Base-by-base conservation (phyloP, 2,888 invertebrate species). In the Pediacus dermestoides region DNA sequence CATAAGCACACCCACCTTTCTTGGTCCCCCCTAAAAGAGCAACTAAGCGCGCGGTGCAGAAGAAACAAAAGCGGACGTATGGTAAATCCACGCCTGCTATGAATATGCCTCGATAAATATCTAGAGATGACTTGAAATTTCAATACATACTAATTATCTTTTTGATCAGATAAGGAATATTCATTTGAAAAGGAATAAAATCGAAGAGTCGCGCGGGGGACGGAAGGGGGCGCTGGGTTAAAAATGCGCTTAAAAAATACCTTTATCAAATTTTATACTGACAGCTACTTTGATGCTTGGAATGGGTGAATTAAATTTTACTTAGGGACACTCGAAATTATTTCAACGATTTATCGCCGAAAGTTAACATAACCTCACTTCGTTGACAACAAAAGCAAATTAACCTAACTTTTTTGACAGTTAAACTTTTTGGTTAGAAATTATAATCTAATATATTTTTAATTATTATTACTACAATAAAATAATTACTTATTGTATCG, bases 81-180 rank as follows among this genome's bases (percentile, higher is more conserved):
- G 57, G 55, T 57, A 53, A 47, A 50, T 53, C 48, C 23, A 40
- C 44, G 48, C 49, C 41, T 33, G 55, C 57, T 60, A 61, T 58
- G 59, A 57, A 61, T 58, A 61, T 59, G 58, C 55, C 58, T 63
- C 65, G 64, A 66, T 65, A 64, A 64, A 64, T 64, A 64, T 64
- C 63, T 55, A 43, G 55, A 64, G 65, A 67, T 67, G 67, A 67
- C 67, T 67, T 64, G 67, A 65, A 67, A 61, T 63, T 66, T 67
- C 67, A 65, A 67, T 67, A 67, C 67, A 64, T 67, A 67, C 67
- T 67, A 67, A 67, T 67, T 67, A 67, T 67, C 63, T 66, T 63
- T 60, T 60, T 56, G 59, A 67, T 67, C 67, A 66, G 67, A 67
- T 67, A 67, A 67, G 65, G 52, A 48, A 53, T 61, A 62, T 63